Conservation (phyloP, 2,797 vertebrate genomes). For the Siniperca obscura region DNA sequence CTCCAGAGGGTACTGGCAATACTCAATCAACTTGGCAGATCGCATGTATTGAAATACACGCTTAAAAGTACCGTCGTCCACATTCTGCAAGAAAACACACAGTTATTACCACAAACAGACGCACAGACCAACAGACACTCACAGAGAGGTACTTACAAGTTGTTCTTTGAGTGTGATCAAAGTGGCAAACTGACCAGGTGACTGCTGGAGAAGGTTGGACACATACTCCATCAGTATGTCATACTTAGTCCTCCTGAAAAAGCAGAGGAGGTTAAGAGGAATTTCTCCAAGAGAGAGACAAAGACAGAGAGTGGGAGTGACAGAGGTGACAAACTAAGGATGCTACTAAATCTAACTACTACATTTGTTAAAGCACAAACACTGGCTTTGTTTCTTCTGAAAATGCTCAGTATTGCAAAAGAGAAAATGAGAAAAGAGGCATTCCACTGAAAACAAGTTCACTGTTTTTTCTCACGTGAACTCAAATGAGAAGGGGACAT, state of each 20-base stretch:
- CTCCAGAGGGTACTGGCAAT: constrained; percentile 86
- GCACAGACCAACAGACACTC: background rate
- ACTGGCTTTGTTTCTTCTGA: background rate
- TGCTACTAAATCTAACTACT: background rate
- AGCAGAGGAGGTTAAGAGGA: background rate
- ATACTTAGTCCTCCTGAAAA: constrained; percentile 91
- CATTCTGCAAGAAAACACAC: constrained; percentile 78
- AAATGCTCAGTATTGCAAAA: background rate
- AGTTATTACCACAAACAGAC: background rate
- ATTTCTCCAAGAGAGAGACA: background rate
- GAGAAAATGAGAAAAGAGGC: background rate
- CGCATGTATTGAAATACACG: constrained; percentile 91
- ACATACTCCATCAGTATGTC: constrained; percentile 93
- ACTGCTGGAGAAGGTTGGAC: constrained; percentile 86
- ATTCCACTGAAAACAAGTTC: background rate
- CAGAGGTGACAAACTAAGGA: background rate
- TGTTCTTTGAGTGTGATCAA: constrained; percentile 86
- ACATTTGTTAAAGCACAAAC: background rate
- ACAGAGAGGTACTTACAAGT: constrained; percentile 84
- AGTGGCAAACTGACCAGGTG: constrained; percentile 83
- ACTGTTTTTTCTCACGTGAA: background rate
- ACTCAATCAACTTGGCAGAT: constrained; percentile 88
- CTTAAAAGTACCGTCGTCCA: constrained; percentile 88
- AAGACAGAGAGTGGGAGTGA: background rate
- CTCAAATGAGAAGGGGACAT: background rate